A percentile compares a stretch with the other conserved stretches of the same genome.
phyloP scores from a whole-genome alignment of 2,113 vertebrate species.

The Daphoenositta chrysoptera region DNA sequence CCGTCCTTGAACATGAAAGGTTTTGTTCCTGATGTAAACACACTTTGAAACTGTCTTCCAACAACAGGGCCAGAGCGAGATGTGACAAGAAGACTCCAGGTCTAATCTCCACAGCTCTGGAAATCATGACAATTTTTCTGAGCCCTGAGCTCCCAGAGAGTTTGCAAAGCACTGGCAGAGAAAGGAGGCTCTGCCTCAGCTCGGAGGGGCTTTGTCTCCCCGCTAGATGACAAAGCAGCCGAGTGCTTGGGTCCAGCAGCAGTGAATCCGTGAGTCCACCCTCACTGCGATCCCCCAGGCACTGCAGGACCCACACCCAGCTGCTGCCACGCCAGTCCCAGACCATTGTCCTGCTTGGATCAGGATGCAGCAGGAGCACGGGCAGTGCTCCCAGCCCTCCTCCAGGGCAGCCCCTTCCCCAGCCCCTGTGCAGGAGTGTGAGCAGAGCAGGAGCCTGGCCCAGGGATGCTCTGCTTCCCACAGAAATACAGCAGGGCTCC shows the following conservation, averaged over 20 bases:
- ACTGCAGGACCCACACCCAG: neutral
- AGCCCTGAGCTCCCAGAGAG: neutral
- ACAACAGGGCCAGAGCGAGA: neutral
- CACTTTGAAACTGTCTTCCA: neutral
- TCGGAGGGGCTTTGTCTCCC: neutral
- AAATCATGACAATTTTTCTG: neutral
- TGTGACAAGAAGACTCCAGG: neutral
- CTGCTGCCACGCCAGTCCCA: accelerated
- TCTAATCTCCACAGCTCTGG: neutral
- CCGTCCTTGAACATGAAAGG: neutral
- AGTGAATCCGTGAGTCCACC: accelerated
- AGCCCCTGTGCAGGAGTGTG: neutral
- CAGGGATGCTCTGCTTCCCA: neutral
- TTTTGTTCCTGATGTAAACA: neutral
- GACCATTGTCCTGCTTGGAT: accelerated
- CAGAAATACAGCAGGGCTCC: neutral
- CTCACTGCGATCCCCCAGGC: neutral
- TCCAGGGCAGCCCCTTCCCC: neutral
- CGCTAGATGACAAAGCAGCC: neutral
- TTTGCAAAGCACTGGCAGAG: neutral
- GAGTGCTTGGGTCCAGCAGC: neutral
- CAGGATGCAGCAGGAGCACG: accelerated
- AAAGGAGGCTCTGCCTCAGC: neutral
- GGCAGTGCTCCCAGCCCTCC: neutral
- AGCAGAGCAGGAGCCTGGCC: neutral